phyloP scores from a whole-genome alignment of 1,140 invertebrate genomes.

The Cheumatopsyche charites region DNA sequence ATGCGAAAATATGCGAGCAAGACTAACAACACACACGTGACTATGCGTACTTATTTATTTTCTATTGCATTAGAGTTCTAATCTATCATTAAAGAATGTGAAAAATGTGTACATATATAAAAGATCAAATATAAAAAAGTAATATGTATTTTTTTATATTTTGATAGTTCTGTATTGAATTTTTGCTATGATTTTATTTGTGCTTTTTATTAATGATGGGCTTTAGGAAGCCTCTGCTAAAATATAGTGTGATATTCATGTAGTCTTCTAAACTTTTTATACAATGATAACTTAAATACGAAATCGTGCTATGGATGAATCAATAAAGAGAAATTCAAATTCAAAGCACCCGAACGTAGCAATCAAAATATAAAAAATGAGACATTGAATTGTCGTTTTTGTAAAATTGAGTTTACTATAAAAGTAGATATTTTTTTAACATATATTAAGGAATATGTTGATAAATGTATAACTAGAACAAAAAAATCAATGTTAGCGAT shows the following conservation, averaged over 20 bases:
- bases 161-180: slow-evolving; percentile 64
- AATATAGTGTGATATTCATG: slow-evolving; percentile 50
- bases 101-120: slow-evolving; percentile 45
- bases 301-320: slow-evolving; percentile 39
- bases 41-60: slow-evolving; percentile 49
- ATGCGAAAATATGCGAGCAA: slow-evolving; percentile 31
- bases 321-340: slow-evolving; percentile 24
- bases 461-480: slow-evolving; percentile 36
- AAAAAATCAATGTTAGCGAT: slow-evolving; percentile 35
- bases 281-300: slow-evolving; percentile 39
- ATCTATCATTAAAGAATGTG: slow-evolving; percentile 34
- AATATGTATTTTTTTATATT: slow-evolving; percentile 62
- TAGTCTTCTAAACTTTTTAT: slow-evolving; percentile 48
- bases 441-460: slow-evolving; percentile 36
- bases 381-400: slow-evolving; percentile 29
- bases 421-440: slow-evolving; percentile 41
- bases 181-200: slow-evolving; percentile 43
- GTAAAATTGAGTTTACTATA: slow-evolving; percentile 38
- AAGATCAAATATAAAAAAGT: slow-evolving; percentile 41
- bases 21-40: slow-evolving; percentile 34
- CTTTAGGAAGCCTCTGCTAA: slow-evolving; percentile 46
- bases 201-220: slow-evolving; percentile 44
- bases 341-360: slow-evolving; percentile 12
- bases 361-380: slow-evolving; percentile 23
- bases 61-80: slow-evolving; percentile 44